Evolutionary conservation across 2,888 invertebrate species (phyloP).

Genomic region (Uropetala carovei): DNA sequence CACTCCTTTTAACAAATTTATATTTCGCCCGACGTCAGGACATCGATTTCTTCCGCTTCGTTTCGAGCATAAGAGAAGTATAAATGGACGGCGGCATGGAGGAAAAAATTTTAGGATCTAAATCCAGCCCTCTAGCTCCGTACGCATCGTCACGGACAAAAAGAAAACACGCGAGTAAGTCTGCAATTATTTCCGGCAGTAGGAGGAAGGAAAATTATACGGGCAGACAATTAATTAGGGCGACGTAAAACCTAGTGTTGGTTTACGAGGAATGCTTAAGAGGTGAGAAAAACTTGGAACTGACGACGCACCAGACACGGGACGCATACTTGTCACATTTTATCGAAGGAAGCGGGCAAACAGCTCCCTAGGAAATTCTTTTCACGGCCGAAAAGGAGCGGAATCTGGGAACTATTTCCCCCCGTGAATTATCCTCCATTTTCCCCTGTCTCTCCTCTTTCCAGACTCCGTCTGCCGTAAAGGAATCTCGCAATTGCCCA

Average conservation of each 20-base stretch:
- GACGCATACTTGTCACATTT: not conserved
- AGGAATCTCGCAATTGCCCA: not conserved
- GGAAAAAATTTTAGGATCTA: too few species aligned
- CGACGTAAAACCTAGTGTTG: not conserved
- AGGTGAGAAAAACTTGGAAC: not conserved
- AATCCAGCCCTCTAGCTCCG: too few species aligned
- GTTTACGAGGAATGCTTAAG: not conserved
- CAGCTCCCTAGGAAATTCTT: not conserved
- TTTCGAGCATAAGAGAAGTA: too few species aligned
- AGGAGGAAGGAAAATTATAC: not conserved
- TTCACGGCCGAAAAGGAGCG: not conserved
- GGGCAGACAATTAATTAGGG: not conserved
- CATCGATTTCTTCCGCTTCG: too few species aligned
- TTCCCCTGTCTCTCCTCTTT: not conserved
- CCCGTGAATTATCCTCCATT: not conserved
- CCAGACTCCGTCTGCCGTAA: not conserved
- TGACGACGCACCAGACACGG: not conserved
- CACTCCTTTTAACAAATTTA: too few species aligned
- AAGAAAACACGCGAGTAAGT: not conserved
- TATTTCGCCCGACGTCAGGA: too few species aligned
- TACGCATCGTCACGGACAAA: not conserved
- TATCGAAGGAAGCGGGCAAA: not conserved
- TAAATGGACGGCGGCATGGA: too few species aligned
- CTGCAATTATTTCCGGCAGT: not conserved
- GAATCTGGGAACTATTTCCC: constrained; percentile 10